Percentiles rank a stretch among this genome's conserved stretches.
Conservation (phyloP, 2,797 vertebrate genomes). For the Carapus acus region DNA sequence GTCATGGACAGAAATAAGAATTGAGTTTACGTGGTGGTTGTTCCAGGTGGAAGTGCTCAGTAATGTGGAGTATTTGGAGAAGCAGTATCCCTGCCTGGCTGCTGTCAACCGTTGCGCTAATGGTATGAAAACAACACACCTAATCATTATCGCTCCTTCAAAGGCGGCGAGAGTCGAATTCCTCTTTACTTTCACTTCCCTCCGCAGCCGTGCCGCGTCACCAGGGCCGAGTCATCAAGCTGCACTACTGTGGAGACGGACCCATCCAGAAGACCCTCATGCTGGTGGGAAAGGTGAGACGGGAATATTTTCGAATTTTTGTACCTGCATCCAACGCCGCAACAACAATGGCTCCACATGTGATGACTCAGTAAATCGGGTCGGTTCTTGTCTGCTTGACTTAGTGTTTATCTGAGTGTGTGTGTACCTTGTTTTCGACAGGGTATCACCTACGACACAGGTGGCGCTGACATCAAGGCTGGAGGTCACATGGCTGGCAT, state of each 20-base stretch:
- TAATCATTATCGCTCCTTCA: no score
- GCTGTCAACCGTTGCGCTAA: constrained; percentile 80
- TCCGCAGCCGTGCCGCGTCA: constrained; percentile 72
- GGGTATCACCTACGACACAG: constrained; percentile 81
- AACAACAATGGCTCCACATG: no score
- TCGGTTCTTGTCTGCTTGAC: no score
- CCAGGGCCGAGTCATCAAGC: constrained; percentile 75
- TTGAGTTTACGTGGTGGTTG: neutral
- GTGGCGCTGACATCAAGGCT: constrained; percentile 81
- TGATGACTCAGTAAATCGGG: no score
- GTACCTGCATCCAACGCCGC: no score
- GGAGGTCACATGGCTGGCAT: constrained; percentile 80
- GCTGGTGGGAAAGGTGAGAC: constrained; percentile 77
- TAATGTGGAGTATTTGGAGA: constrained; percentile 63
- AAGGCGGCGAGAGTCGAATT: no score
- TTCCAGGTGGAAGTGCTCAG: constrained; percentile 70
- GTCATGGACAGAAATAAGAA: no score
- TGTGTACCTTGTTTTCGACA: constrained; percentile 36
- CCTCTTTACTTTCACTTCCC: neutral
- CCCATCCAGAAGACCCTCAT: constrained; percentile 70
- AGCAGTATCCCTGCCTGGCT: constrained; percentile 76
- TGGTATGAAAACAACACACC: constrained; percentile 48
- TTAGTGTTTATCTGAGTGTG: neutral
- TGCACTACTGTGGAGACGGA: constrained; percentile 74
- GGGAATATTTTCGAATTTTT: neutral